A percentile compares a stretch with the other conserved stretches of the same genome.
Conservation (phyloP, 2,113 vertebrate genomes). For the Mus spicilegus region DNA sequence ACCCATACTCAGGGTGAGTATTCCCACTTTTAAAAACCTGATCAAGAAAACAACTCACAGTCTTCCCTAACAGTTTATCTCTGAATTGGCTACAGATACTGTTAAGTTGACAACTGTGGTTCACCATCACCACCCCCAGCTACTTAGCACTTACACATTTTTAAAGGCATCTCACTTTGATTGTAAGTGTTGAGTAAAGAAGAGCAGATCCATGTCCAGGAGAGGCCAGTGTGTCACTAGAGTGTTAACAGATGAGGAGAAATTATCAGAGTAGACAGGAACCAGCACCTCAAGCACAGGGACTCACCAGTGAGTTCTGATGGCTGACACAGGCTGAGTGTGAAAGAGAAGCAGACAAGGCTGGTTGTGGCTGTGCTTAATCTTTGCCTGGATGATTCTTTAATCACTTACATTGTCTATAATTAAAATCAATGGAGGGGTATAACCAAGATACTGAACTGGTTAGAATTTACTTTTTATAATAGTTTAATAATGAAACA, state of each 20-base stretch:
- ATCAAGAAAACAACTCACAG: not conserved
- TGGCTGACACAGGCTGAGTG: not conserved
- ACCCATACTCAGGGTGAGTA: not conserved
- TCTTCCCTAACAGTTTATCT: not conserved
- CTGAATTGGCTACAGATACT: not conserved
- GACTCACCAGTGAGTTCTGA: not conserved
- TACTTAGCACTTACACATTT: not conserved
- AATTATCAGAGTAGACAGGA: not conserved
- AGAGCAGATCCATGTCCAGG: not conserved
- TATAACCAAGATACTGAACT: not conserved
- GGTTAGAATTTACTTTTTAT: slow-evolving; percentile 5
- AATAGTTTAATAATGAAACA: not conserved
- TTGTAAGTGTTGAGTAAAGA: not conserved
- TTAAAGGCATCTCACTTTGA: not conserved
- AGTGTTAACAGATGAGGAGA: not conserved
- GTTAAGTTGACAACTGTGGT: not conserved
- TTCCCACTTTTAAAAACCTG: not conserved
- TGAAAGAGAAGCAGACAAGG: not conserved
- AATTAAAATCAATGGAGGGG: not conserved
- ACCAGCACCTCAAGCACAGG: not conserved
- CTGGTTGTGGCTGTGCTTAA: not conserved
- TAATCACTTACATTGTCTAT: not conserved
- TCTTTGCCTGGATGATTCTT: not conserved
- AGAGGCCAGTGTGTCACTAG: not conserved
- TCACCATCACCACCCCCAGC: not conserved